These are phyloP conservation scores for Acanthacorydalis orientalis DNA, from an alignment of 2,888 invertebrate species.

Conservation along the genomic window DNA sequence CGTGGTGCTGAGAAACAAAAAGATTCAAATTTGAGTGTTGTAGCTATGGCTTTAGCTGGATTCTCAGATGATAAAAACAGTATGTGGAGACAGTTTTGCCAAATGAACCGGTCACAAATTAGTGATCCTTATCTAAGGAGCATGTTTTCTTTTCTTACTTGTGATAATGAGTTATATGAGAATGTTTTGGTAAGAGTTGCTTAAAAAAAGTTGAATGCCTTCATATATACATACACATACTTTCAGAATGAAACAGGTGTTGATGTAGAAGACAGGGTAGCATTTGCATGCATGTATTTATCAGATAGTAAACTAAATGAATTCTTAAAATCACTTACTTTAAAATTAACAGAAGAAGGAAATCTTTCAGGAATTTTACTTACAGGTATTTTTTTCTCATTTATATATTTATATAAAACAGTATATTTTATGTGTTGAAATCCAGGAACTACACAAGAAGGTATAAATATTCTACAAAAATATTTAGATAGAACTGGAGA, in stretches of 20 bases:
- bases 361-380: conserved; percentile 71
- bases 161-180: conserved; percentile 59
- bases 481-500: conserved; percentile 79
- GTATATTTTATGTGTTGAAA: conserved; percentile 4
- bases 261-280: conserved; percentile 73
- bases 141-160: conserved; percentile 78
- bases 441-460: conserved; percentile 52
- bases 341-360: conserved; percentile 55
- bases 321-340: conserved; percentile 55
- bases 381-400: conserved; percentile 36
- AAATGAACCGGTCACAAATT: conserved; percentile 55
- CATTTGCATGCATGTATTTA: conserved; percentile 78
- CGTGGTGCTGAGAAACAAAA: conserved; percentile 38
- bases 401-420: neutral
- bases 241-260: conserved; percentile 66
- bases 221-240: neutral
- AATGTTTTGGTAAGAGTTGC: conserved; percentile 47
- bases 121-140: conserved; percentile 83
- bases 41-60: conserved; percentile 72
- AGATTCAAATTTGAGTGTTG: conserved; percentile 34
- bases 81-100: conserved; percentile 62
- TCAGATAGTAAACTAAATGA: conserved; percentile 64
- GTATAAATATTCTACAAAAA: conserved; percentile 64
- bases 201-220: neutral
- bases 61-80: conserved; percentile 71